These are phyloP conservation scores for Schlechtendalia chinensis DNA, from an alignment of 1,140 invertebrate genomes.

Conservation along the genomic window DNA sequence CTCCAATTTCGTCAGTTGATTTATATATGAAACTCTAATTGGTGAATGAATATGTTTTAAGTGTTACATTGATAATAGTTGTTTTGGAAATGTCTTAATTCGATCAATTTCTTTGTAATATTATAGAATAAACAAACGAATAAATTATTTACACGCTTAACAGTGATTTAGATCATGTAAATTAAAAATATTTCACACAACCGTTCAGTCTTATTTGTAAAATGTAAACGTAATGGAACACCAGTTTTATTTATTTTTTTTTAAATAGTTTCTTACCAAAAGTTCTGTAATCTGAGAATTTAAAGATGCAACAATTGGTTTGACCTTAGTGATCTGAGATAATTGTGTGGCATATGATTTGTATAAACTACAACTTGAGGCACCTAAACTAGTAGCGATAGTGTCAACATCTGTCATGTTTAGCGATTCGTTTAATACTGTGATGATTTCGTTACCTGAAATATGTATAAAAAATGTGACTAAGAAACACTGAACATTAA, in stretches of 20 bases:
- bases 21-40: no score
- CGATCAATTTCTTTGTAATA: no score
- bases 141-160: no score
- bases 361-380: constrained; percentile 29
- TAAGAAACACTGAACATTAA: background rate
- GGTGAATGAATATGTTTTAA: no score
- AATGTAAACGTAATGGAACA: no score
- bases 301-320: constrained; percentile 28
- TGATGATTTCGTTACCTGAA: constrained; percentile 55
- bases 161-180: no score
- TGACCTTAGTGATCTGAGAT: constrained; percentile 12
- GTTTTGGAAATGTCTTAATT: no score
- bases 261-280: constrained; percentile 18
- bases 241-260: background rate
- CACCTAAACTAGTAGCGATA: constrained; percentile 21
- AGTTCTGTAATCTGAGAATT: constrained; percentile 43
- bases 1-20: no score
- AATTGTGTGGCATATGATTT: constrained; percentile 28
- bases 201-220: no score
- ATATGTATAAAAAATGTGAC: background rate
- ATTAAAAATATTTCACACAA: no score
- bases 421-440: constrained; percentile 53
- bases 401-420: constrained; percentile 26
- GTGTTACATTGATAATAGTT: no score
- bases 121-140: no score